Percentiles rank a stretch among this genome's conserved stretches.
phyloP scores from a whole-genome alignment of 2,888 invertebrate genomes.

The Himalopsyche tibetana region DNA sequence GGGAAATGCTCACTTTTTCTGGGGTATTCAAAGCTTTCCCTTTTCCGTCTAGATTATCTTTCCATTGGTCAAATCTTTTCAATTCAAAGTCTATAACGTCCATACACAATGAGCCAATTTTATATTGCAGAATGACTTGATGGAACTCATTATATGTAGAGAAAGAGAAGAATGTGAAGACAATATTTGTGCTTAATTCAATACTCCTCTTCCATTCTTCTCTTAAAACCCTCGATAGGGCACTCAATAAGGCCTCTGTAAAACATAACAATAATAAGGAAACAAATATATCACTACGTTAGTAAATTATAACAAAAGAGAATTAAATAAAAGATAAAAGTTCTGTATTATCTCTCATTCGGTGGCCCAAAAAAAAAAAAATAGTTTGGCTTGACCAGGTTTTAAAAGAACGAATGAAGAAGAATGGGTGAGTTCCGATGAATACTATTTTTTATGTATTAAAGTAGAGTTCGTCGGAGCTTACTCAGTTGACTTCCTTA shows the following conservation, averaged over 20 bases:
- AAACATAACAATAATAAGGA: slow-evolving; percentile 65
- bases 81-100: slow-evolving; percentile 97
- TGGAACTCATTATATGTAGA: slow-evolving; percentile 97
- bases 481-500: no score
- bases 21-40: slow-evolving; percentile 72
- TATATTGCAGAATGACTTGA: slow-evolving; percentile 94
- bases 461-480: no score
- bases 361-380: no score
- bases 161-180: slow-evolving; percentile 98
- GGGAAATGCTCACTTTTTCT: slow-evolving; percentile 71
- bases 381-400: no score
- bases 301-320: not conserved
- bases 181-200: slow-evolving; percentile 96
- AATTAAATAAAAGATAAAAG: not conserved
- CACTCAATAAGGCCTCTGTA: slow-evolving; percentile 94
- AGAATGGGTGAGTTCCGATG: no score
- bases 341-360: not conserved
- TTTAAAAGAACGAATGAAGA: no score
- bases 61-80: slow-evolving; percentile 95
- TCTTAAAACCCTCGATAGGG: slow-evolving; percentile 93
- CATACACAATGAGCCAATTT: slow-evolving; percentile 98
- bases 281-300: not conserved
- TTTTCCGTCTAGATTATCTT: slow-evolving; percentile 79
- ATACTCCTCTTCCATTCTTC: slow-evolving; percentile 99
- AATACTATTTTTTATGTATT: no score